These are phyloP conservation scores for Oreotrochilus melanogaster DNA, from an alignment of 2,113 vertebrate species.

Conservation along the genomic window DNA sequence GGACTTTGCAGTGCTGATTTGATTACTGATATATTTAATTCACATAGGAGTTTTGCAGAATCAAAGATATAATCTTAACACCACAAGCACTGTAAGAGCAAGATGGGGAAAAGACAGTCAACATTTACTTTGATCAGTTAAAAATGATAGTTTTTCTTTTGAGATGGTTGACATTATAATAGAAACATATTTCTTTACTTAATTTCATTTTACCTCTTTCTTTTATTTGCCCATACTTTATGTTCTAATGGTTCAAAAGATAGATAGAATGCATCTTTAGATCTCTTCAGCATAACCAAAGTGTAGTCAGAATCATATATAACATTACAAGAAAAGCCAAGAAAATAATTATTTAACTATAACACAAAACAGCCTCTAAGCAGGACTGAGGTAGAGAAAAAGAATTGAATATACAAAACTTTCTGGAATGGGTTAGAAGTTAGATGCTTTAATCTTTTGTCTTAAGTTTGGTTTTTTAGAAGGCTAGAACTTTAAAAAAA, in stretches of 20 bases:
- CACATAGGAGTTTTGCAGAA: not conserved
- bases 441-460: not conserved
- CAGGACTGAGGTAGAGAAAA: not conserved
- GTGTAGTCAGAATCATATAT: not conserved
- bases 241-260: not conserved
- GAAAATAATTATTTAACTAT: not conserved
- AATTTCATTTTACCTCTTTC: not conserved
- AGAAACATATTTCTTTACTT: not conserved
- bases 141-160: fast-evolving
- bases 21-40: not conserved
- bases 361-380: not conserved
- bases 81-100: not conserved
- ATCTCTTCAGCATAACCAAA: not conserved
- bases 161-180: not conserved
- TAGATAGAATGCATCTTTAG: not conserved
- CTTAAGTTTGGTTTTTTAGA: not conserved
- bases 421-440: not conserved
- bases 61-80: not conserved
- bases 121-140: not conserved
- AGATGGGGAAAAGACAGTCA: not conserved
- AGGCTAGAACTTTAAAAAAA: not conserved
- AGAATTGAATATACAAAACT: not conserved
- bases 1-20: not conserved
- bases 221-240: not conserved
- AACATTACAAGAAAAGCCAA: not conserved